Conservation (phyloP, 2,888 invertebrate genomes). For the Drosophila anceps region DNA sequence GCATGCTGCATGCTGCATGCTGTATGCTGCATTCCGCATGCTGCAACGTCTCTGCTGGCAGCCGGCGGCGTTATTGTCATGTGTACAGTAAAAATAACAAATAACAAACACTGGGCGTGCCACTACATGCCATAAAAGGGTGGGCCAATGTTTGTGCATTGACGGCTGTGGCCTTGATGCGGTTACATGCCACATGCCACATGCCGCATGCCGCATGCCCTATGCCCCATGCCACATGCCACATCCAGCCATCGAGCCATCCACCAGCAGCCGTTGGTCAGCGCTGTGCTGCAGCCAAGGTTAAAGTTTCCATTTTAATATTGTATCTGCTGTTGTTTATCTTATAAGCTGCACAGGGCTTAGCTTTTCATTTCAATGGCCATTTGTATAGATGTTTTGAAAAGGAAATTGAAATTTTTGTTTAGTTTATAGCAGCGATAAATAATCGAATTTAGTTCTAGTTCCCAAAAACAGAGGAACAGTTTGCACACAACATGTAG, state of each 20-base stretch:
- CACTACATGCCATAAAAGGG: slow-evolving; percentile 52
- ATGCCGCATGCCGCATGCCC: not conserved
- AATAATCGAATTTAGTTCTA: slow-evolving; percentile 25
- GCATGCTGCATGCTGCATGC: not conserved
- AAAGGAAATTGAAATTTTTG: slow-evolving; percentile 48
- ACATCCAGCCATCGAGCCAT: not conserved
- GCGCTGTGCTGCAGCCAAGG: slow-evolving; percentile 51
- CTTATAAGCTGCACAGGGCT: slow-evolving; percentile 34
- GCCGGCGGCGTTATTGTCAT: slow-evolving; percentile 75
- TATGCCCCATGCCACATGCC: not conserved
- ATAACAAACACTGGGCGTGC: slow-evolving; percentile 56
- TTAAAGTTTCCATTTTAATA: slow-evolving; percentile 77
- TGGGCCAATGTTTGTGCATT: slow-evolving; percentile 34
- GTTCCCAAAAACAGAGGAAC: not conserved
- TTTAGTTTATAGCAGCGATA: slow-evolving; percentile 43
- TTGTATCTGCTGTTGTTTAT: slow-evolving; percentile 65
- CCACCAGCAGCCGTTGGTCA: not conserved
- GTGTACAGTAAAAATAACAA: slow-evolving; percentile 79
- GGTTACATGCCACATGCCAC: slow-evolving; percentile 37
- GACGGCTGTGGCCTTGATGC: slow-evolving; percentile 63
- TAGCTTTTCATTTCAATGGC: slow-evolving; percentile 32
- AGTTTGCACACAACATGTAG: not conserved
- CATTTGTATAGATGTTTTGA: slow-evolving; percentile 26
- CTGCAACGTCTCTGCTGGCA: slow-evolving; percentile 22
- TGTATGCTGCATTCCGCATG: slow-evolving; percentile 4